Conservation (phyloP, 2,888 invertebrate genomes). For the Ophion costatus region DNA sequence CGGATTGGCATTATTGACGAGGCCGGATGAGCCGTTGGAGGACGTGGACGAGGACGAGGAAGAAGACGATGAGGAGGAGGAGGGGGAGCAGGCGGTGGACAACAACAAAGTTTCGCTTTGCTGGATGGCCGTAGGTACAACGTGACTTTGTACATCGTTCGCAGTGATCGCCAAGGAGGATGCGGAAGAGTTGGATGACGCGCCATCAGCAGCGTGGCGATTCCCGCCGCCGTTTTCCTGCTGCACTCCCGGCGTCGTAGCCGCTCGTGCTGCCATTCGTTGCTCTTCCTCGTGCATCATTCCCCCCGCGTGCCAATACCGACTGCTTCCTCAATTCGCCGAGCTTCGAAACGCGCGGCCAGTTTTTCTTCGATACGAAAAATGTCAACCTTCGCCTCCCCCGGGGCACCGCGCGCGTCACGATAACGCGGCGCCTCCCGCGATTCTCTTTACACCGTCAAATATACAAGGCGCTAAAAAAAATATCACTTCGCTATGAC, state of each 20-base stretch:
- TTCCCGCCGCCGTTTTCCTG: conserved; percentile 64
- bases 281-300: conserved; percentile 78
- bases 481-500: background rate
- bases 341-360: too few species aligned
- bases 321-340: background rate
- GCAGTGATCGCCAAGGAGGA: conserved; percentile 63
- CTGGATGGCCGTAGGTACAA: background rate
- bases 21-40: conserved; percentile 33
- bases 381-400: background rate
- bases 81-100: conserved; percentile 9
- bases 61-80: conserved; percentile 66
- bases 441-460: background rate
- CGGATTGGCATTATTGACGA: conserved; percentile 65
- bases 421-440: background rate
- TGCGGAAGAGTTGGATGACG: conserved; percentile 39
- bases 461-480: conserved; percentile 1
- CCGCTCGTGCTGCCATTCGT: conserved; percentile 80
- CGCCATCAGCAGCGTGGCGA: conserved; percentile 36
- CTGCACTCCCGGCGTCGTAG: conserved; percentile 64
- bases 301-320: background rate
- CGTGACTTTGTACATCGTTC: background rate
- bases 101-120: background rate
- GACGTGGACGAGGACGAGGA: conserved; percentile 67
- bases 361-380: background rate
- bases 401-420: background rate